Base-by-base conservation (phyloP, 2,113 vertebrate genomes). In the Myotis davidii region DNA sequence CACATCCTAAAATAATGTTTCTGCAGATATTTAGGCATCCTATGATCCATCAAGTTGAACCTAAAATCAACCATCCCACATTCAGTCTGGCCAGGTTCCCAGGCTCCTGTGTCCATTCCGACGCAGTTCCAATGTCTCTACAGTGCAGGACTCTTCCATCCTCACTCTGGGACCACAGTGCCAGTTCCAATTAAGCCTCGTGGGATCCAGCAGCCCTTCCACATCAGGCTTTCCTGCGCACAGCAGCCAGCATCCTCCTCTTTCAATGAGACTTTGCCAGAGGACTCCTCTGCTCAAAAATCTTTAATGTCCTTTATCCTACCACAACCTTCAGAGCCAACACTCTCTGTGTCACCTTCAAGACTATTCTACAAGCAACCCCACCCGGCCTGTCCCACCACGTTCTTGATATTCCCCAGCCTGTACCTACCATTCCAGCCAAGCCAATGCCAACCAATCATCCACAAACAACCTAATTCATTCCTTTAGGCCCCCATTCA, bases 201-300 rank as follows among this genome's bases (percentile, higher is more conserved):
- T 45, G 78, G 69, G 23, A 69, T 69, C 70, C 48, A 92, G 20
- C 29, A 39, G 13, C 25, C 59, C 14, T 50, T 52, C 27, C 29
- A 18, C 8, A 52, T 25, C 16, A 29, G 5, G 11, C 14, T 13
- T 73, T 61, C 59, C 52, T 85, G n/a, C 11, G 32, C 23, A 21
- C 18, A 50, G 73, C 7, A 42, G 1, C 59, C 64, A 65, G 59
- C 21, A 23, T 54, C 72, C n/a, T 39, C 52, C 25, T 88, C 52
- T 77, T 85, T 81, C 84, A 70, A 23, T 4, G 18, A 1, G 32
- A 23, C n/a, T 65, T 64, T 64, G 61, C 45, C 20, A 67, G 54
- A n/a, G 77, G 65, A 73, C 78, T 69, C 54, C 56, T 79, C 70
- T 65, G 39, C 88, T 92, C 73, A 88, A 90, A 95, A 78, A 9